Evolutionary conservation across 2,113 vertebrate species (phyloP), one percentile per base, ranked within the genome.

Genomic region (Oreochromis aureus): DNA sequence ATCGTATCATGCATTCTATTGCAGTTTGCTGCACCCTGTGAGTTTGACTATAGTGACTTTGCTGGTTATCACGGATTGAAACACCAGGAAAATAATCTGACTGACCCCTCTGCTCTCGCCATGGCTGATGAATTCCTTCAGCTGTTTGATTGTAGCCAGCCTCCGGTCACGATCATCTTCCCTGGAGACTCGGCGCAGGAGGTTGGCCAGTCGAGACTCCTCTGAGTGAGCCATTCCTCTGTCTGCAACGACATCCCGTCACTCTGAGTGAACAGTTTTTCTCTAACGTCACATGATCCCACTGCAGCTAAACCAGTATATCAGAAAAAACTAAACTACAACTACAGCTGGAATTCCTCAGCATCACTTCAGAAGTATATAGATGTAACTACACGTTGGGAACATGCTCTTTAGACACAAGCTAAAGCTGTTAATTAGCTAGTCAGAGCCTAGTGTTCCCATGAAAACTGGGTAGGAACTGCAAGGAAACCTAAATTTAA

Each of bases 121-220:
- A 89, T 99, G 98, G 97, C 98, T 97, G 96, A 99, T 98, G 94
- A 99, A 98, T 91, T 99, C 98, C 96, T 97, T 99, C 97, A 99
- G 94, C 94, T 99, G 99, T 97, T 98, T 99, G 96, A 99, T 97
- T 93, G 98, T 99, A 96, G 97, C 97, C 96, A 99, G 96, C 97
- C 99, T 97, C 95, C 99, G 97, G 96, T 99, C 99, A 93, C 99
- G 97, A 95, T 99, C 99, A n/a, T 99, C 99, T 97, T 99, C 99
- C 95, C 99, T 97, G 96, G 98, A 99, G 94, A 99, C 97, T 96
- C 98, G 97, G 96, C 99, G 98, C 96, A 99, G 97, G 97, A 99
- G 98, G 97, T 99, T 99, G 94, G 98, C 98, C 97, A 99, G 97
- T 96, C 99, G 98, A 97, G 98, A 98, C 97, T 99, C 99, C 83